phyloP scores from a whole-genome alignment of 2,113 vertebrate species.

The Colinus virginianus region DNA sequence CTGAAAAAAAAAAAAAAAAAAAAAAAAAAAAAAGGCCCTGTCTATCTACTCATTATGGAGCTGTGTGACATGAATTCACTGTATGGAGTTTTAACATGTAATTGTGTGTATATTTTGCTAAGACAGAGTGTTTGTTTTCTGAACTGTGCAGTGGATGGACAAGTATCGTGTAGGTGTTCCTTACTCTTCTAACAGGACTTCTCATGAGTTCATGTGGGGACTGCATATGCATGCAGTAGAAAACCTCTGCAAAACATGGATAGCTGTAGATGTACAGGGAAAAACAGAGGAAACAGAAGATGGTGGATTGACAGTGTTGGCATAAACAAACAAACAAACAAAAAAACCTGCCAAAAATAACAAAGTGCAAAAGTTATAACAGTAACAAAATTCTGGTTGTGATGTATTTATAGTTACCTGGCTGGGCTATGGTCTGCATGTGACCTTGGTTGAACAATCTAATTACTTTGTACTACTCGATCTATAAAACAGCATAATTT shows the following conservation, averaged over 20 bases:
- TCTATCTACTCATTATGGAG: not conserved
- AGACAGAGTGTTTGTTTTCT: not conserved
- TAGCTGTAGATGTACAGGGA: not conserved
- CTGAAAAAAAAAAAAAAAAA: not conserved
- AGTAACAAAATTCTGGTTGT: not conserved
- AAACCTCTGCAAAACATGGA: not conserved
- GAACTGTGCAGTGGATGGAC: not conserved
- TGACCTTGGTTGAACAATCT: not conserved
- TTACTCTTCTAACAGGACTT: not conserved
- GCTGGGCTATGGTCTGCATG: not conserved
- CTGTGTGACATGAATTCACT: not conserved
- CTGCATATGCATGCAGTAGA: fast-evolving
- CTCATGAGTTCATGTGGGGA: not conserved
- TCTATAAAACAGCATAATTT: not conserved
- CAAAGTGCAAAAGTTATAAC: not conserved
- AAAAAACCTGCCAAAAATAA: not conserved
- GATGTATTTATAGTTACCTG: not conserved
- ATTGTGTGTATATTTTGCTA: not conserved
- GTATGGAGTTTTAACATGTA: not conserved
- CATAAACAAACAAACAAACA: not conserved
- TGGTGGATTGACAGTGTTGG: not conserved
- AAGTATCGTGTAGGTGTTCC: not conserved
- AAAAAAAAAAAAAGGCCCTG: not conserved
- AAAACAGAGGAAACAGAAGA: not conserved
- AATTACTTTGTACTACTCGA: not conserved